phyloP scores from a whole-genome alignment of 2,888 invertebrate species.

The Lasioglossum morio region DNA sequence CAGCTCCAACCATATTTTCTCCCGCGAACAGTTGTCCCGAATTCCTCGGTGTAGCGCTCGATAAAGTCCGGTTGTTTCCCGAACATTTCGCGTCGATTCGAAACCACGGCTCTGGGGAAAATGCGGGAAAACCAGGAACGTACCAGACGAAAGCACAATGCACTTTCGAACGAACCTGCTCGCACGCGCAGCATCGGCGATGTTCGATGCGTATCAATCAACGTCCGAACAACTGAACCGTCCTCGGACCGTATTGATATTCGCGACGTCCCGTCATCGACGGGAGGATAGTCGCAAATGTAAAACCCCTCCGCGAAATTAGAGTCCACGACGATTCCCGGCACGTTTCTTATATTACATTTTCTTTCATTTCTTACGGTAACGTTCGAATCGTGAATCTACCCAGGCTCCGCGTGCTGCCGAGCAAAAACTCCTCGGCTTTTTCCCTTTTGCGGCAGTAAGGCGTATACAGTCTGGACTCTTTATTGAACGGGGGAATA shows the following conservation, averaged over 20 bases:
- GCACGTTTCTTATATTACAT: conserved; percentile 2
- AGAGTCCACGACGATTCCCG: neutral
- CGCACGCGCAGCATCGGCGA: neutral
- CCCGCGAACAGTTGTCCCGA: neutral
- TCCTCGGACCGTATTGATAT: neutral
- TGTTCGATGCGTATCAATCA: neutral
- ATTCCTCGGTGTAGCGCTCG: neutral
- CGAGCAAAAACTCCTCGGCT: neutral
- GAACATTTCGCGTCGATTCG: neutral
- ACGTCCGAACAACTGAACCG: neutral
- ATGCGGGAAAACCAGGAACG: neutral
- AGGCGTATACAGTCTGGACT: neutral
- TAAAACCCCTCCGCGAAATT: neutral
- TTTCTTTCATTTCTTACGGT: neutral
- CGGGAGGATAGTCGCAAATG: neutral
- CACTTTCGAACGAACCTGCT: neutral
- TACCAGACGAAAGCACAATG: neutral
- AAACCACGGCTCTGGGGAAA: neutral
- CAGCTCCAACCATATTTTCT: neutral
- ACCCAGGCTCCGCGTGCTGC: no score
- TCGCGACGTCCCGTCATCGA: neutral
- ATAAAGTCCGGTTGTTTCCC: neutral
- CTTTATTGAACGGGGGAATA: neutral
- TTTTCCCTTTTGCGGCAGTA: neutral
- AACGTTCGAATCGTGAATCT: neutral